Evolutionary conservation across 1,140 invertebrate species (phyloP).

Genomic region (Reticulitermes speratus): DNA sequence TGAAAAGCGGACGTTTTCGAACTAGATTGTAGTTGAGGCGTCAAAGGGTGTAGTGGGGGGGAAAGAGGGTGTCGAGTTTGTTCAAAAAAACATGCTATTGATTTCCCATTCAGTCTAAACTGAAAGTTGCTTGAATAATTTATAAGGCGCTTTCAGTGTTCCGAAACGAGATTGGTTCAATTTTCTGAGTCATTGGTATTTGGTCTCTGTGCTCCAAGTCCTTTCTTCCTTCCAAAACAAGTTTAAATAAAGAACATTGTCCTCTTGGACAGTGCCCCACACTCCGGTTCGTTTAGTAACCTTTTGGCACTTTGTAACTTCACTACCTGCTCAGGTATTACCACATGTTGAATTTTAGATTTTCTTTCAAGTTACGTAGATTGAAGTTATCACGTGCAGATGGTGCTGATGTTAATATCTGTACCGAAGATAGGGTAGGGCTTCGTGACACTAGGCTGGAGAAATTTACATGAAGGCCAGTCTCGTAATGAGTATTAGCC

Average conservation of each 20-base stretch:
- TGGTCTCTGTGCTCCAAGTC: neutral
- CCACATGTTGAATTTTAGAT: too few relatives aligned
- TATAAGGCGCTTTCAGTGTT: neutral
- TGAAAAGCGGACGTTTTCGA: neutral
- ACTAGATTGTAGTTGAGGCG: neutral
- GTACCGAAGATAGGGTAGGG: too few relatives aligned
- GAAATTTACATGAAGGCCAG: too few relatives aligned
- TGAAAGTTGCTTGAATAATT: constrained; percentile 17
- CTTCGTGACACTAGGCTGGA: too few relatives aligned
- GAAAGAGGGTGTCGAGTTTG: neutral
- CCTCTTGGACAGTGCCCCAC: neutral
- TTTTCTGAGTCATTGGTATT: constrained; percentile 6
- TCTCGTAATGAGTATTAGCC: too few relatives aligned
- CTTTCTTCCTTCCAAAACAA: neutral
- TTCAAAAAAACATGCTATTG: constrained; percentile 2
- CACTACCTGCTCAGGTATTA: too few relatives aligned
- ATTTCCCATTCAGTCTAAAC: constrained; percentile 11
- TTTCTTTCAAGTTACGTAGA: too few relatives aligned
- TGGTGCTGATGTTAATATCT: too few relatives aligned
- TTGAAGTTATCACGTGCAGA: too few relatives aligned
- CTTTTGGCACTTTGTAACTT: too few relatives aligned
- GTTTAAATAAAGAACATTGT: neutral
- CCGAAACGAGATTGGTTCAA: constrained; percentile 6
- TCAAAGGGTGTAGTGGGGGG: neutral
- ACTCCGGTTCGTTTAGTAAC: too few relatives aligned